Evolutionary conservation across 2,797 vertebrate species (phyloP).

Genomic region (Acrossocheilus wenchowensis): DNA sequence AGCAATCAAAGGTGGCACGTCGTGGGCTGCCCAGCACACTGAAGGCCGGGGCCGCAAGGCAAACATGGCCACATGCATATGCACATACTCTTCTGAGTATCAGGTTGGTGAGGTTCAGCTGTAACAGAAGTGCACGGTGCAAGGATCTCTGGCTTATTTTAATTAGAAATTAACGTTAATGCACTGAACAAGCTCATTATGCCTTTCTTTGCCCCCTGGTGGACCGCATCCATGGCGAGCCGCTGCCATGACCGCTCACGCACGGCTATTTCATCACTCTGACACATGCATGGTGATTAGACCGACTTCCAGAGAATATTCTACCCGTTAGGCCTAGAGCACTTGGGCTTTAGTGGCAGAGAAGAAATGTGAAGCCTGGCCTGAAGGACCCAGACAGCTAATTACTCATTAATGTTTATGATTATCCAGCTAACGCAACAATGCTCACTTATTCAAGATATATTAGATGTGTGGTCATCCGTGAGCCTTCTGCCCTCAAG

Average conservation of each 20-base stretch:
- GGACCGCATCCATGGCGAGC: conserved; percentile 63
- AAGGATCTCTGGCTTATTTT: conserved; percentile 65
- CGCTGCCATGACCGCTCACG: conserved; percentile 68
- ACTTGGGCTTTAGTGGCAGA: conserved; percentile 64
- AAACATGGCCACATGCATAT: conserved; percentile 63
- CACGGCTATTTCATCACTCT: conserved; percentile 67
- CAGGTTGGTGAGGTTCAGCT: conserved; percentile 47
- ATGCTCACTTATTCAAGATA: conserved; percentile 67
- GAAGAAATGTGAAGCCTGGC: conserved; percentile 70
- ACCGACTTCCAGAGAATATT: conserved; percentile 75
- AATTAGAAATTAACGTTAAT: conserved; percentile 78
- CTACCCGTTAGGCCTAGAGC: conserved; percentile 77
- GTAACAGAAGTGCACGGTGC: conserved; percentile 46
- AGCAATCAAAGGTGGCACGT: conserved; percentile 71
- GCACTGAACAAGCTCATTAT: conserved; percentile 72
- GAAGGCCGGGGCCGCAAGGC: background rate
- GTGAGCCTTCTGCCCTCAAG: conserved; percentile 57
- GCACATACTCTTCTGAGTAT: conserved; percentile 61
- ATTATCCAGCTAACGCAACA: conserved; percentile 73
- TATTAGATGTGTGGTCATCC: conserved; percentile 76
- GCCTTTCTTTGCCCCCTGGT: conserved; percentile 64
- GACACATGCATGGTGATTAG: conserved; percentile 75
- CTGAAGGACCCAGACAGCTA: conserved; percentile 68
- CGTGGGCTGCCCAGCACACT: conserved; percentile 37
- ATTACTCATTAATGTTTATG: conserved; percentile 79